Percentiles rank a stretch among this genome's conserved stretches.
phyloP scores from a whole-genome alignment of 1,140 invertebrate species.

The Gyrodactylus salaris region DNA sequence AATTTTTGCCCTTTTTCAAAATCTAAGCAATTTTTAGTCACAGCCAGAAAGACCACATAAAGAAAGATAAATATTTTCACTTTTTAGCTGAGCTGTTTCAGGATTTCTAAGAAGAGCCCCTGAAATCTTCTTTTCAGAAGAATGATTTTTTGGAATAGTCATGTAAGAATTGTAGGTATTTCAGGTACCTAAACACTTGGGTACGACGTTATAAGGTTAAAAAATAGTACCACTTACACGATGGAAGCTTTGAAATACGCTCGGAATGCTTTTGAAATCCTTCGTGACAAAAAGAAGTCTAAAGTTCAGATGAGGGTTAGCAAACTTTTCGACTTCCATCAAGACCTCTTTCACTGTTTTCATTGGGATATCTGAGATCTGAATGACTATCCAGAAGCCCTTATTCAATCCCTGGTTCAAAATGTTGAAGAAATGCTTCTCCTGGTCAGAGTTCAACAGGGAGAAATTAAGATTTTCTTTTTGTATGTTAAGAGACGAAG shows the following conservation, averaged over 20 bases:
- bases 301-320: neutral
- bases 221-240: neutral
- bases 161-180: too few species aligned
- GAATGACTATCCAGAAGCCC: neutral
- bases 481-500: neutral
- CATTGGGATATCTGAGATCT: neutral
- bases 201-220: too few species aligned
- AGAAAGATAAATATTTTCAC: too few species aligned
- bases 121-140: too few species aligned
- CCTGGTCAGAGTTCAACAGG: neutral
- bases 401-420: neutral
- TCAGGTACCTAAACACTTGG: too few species aligned
- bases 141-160: too few species aligned
- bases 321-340: neutral
- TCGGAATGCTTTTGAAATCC: neutral
- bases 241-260: neutral
- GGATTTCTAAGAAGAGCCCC: too few species aligned
- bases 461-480: neutral
- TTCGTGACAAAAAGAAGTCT: neutral
- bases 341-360: neutral
- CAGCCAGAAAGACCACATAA: too few species aligned
- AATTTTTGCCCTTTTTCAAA: too few species aligned
- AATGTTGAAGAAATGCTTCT: neutral
- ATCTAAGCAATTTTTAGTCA: too few species aligned
- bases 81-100: too few species aligned